phyloP scores from a whole-genome alignment of 2,888 invertebrate species.

The Masnerella sp. region DNA sequence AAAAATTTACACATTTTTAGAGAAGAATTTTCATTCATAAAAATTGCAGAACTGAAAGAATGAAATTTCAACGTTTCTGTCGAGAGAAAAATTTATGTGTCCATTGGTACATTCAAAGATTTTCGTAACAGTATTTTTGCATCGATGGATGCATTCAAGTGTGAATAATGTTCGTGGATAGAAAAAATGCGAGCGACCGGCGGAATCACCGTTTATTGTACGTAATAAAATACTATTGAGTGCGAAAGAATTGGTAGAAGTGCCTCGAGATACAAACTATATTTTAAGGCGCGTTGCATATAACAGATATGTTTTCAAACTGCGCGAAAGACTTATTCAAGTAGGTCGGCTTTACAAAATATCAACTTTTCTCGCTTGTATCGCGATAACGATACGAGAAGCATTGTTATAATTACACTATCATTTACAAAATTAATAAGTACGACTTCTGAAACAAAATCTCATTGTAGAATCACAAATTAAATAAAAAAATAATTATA shows the following conservation, averaged over 20 bases:
- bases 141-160: neutral
- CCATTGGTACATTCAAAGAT: neutral
- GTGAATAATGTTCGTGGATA: constrained; percentile 4
- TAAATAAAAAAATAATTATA: too few relatives aligned
- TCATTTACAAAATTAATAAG: too few relatives aligned
- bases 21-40: too few relatives aligned
- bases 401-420: too few relatives aligned
- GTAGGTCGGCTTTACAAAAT: too few relatives aligned
- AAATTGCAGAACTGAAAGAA: too few relatives aligned
- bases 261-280: constrained; percentile 21
- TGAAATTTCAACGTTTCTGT: too few relatives aligned
- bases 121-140: constrained; percentile 4
- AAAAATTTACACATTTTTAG: too few relatives aligned
- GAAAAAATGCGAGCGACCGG: neutral
- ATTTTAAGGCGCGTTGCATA: constrained; percentile 16
- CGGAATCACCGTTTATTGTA: constrained; percentile 20
- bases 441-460: too few relatives aligned
- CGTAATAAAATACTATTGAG: constrained; percentile 14
- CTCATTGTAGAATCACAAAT: too few relatives aligned
- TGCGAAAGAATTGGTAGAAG: constrained; percentile 20
- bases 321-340: constrained; percentile 15
- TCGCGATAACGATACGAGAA: too few relatives aligned
- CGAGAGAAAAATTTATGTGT: neutral
- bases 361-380: too few relatives aligned
- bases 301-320: constrained; percentile 21